phyloP scores from a whole-genome alignment of 1,140 invertebrate genomes.

The Pseudomyrmex gracilis region DNA sequence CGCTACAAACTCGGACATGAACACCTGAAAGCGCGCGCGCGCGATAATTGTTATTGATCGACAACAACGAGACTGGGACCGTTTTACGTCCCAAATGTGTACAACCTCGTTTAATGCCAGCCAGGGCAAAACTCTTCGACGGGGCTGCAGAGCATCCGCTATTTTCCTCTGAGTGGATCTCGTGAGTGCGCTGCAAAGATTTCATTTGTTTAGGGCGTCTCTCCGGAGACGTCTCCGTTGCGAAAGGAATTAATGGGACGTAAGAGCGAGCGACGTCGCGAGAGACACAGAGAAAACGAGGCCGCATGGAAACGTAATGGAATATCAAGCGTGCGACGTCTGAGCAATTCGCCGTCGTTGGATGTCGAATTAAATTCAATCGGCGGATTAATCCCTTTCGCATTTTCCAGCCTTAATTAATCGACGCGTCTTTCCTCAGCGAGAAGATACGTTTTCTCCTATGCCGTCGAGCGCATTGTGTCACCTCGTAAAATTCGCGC shows the following conservation, averaged over 20 bases:
- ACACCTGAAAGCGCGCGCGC: constrained; percentile 88
- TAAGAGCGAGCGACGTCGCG: constrained; percentile 3
- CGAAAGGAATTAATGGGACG: constrained; percentile 2
- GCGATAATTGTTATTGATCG: constrained; percentile 26
- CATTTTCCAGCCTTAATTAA: background rate
- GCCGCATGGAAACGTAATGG: constrained; percentile 10
- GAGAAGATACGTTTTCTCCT: background rate
- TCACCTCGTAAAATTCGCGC: constrained; percentile 44
- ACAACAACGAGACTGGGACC: background rate
- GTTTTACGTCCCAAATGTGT: constrained; percentile 79
- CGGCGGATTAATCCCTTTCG: background rate
- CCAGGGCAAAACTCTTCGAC: constrained; percentile 86
- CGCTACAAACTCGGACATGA: constrained; percentile 96
- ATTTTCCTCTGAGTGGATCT: constrained; percentile 65
- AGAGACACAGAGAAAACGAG: background rate
- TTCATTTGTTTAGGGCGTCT: constrained; percentile 57
- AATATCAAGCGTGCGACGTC: constrained; percentile 39
- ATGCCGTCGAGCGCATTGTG: background rate
- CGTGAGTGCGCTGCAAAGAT: constrained; percentile 61
- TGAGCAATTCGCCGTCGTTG: constrained; percentile 11
- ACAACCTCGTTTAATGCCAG: constrained; percentile 91
- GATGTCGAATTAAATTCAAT: constrained; percentile 21
- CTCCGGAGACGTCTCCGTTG: background rate
- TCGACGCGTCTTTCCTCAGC: background rate
- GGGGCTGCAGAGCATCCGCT: constrained; percentile 59